Conservation (phyloP, 1,140 invertebrate genomes). For the Zaprionus taronus region DNA sequence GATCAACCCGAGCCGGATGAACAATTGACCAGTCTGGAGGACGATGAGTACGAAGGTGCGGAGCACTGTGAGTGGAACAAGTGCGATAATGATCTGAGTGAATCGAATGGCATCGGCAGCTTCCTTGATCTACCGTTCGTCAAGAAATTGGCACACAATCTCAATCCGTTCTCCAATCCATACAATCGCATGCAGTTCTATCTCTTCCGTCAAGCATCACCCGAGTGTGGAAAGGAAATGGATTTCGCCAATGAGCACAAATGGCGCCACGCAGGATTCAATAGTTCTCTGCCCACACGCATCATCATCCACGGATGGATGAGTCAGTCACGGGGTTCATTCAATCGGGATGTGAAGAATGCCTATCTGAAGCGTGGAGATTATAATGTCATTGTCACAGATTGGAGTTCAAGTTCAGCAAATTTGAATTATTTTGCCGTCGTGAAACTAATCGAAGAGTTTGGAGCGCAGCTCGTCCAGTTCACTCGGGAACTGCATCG, state of each 20-base stretch:
- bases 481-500: conserved; percentile 68
- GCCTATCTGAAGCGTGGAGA: conserved; percentile 86
- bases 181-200: conserved; percentile 73
- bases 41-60: conserved; percentile 65
- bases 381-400: conserved; percentile 88
- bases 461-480: conserved; percentile 80
- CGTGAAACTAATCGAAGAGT: conserved; percentile 84
- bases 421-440: conserved; percentile 85
- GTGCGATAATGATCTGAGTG: conserved; percentile 73
- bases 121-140: conserved; percentile 70
- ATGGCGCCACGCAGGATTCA: conserved; percentile 54
- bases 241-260: conserved; percentile 38
- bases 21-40: conserved; percentile 38
- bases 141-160: conserved; percentile 68
- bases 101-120: conserved; percentile 54
- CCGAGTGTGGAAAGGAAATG: conserved; percentile 68
- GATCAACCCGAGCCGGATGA: conserved; percentile 48
- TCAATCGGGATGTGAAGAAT: conserved; percentile 79
- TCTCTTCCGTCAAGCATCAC: conserved; percentile 63
- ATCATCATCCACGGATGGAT: conserved; percentile 82
- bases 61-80: conserved; percentile 62
- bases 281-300: conserved; percentile 71
- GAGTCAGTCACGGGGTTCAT: conserved; percentile 79
- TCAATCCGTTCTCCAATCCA: conserved; percentile 61
- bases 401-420: conserved; percentile 87